A percentile compares a stretch with the other conserved stretches of the same genome.
Evolutionary conservation across 2,797 vertebrate genomes (phyloP).

Genomic region (Falco rusticolus): DNA sequence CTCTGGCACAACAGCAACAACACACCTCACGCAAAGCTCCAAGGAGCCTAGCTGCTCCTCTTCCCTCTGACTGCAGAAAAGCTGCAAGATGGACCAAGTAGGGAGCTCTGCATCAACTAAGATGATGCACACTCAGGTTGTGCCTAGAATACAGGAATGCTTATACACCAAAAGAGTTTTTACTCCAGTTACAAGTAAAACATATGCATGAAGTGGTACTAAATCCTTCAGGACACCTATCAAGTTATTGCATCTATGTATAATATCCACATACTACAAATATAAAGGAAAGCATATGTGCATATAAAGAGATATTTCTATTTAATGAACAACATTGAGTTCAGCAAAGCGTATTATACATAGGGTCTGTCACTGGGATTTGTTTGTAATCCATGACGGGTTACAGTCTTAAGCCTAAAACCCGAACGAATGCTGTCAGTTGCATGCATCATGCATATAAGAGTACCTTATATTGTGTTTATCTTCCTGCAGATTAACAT

Average conservation of each 20-base stretch:
- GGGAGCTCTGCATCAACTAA: background rate
- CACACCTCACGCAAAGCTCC: background rate
- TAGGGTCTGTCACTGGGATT: background rate
- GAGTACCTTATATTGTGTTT: background rate
- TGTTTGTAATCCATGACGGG: background rate
- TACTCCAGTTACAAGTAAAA: background rate
- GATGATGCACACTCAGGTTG: background rate
- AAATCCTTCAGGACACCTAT: background rate
- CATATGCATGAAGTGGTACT: background rate
- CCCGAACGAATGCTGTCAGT: background rate
- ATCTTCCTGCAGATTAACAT: background rate
- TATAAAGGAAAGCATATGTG: background rate
- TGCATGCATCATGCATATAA: background rate
- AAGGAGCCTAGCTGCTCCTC: rapidly evolving
- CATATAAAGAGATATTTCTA: background rate
- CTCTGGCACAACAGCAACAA: background rate
- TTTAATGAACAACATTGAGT: background rate
- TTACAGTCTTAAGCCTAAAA: background rate
- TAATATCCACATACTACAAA: background rate
- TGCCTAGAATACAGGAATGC: too few relatives aligned
- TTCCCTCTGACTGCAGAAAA: rapidly evolving
- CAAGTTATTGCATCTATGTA: background rate
- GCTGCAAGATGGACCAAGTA: background rate
- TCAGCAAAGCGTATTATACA: background rate
- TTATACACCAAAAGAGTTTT: background rate